These are phyloP conservation scores for Cremastobaeus sp. DNA, from an alignment of 2,888 invertebrate genomes.

Conservation along the genomic window DNA sequence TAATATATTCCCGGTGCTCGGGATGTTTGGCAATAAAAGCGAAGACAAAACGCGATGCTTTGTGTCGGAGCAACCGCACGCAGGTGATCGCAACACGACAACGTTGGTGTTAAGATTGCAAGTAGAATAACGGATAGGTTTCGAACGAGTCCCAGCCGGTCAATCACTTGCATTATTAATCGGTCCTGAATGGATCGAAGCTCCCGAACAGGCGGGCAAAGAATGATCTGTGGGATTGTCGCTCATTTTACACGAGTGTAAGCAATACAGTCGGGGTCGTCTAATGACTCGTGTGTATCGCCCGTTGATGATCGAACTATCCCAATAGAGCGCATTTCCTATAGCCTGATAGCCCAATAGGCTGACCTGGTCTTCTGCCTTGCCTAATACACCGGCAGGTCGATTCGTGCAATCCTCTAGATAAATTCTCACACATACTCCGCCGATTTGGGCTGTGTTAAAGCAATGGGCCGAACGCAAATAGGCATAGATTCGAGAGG, in stretches of 20 bases:
- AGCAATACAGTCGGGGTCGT: constrained; percentile 63
- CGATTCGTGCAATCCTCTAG: constrained; percentile 47
- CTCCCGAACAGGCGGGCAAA: no score
- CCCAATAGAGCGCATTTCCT: constrained; percentile 68
- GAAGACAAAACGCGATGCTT: no score
- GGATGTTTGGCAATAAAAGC: no score
- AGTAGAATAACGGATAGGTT: no score
- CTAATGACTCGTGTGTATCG: constrained; percentile 66
- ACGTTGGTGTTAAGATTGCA: no score
- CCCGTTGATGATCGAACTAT: constrained; percentile 64
- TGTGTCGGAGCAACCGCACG: no score
- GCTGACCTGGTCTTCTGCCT: constrained; percentile 29
- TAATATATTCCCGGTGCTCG: no score
- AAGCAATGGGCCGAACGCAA: constrained; percentile 35
- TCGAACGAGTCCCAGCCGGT: no score
- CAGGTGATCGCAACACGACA: no score
- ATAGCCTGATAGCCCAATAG: constrained; percentile 63
- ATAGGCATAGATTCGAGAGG: constrained; percentile 42
- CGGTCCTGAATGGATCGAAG: no score
- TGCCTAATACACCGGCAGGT: constrained; percentile 19
- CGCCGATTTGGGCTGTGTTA: constrained; percentile 32
- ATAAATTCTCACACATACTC: constrained; percentile 50
- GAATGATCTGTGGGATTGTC: no score
- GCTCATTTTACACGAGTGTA: constrained; percentile 58
- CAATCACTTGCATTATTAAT: no score